phyloP scores from a whole-genome alignment of 1,140 invertebrate genomes.

The Fopius arisanus region DNA sequence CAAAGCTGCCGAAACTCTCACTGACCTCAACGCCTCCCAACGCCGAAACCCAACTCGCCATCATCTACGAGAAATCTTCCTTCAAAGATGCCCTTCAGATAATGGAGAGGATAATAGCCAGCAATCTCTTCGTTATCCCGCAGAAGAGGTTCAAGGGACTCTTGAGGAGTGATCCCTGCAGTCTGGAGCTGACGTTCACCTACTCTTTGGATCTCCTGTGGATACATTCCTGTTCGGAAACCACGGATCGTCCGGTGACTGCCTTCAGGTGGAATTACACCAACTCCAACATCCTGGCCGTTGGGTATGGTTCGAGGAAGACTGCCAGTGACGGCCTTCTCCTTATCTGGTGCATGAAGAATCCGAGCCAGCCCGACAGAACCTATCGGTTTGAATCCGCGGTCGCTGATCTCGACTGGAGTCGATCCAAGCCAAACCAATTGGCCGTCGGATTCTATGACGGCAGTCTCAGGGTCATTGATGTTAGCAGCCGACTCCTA shows the following conservation, averaged over 20 bases:
- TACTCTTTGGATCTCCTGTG: constrained; percentile 73
- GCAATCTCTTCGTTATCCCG: constrained; percentile 69
- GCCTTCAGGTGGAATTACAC: constrained; percentile 71
- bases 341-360: constrained; percentile 85
- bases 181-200: constrained; percentile 69
- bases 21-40: not conserved
- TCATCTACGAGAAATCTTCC: constrained; percentile 55
- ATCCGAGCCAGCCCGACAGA: constrained; percentile 82
- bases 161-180: constrained; percentile 67
- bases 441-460: constrained; percentile 82
- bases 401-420: constrained; percentile 79
- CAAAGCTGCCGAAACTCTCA: constrained; percentile 19
- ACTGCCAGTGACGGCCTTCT: constrained; percentile 68
- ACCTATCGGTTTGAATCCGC: constrained; percentile 73
- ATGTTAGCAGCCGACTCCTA: constrained; percentile 68
- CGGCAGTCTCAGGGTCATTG: constrained; percentile 77
- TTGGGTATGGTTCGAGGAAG: constrained; percentile 68
- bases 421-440: constrained; percentile 73
- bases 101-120: constrained; percentile 74
- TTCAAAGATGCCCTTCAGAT: constrained; percentile 71
- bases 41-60: constrained; percentile 48
- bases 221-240: constrained; percentile 66
- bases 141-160: constrained; percentile 76
- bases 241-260: constrained; percentile 64
- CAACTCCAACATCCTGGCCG: constrained; percentile 74